These are phyloP conservation scores for Mesoclemmys tuberculata DNA, from an alignment of 2,113 vertebrate species.

Conservation along the genomic window DNA sequence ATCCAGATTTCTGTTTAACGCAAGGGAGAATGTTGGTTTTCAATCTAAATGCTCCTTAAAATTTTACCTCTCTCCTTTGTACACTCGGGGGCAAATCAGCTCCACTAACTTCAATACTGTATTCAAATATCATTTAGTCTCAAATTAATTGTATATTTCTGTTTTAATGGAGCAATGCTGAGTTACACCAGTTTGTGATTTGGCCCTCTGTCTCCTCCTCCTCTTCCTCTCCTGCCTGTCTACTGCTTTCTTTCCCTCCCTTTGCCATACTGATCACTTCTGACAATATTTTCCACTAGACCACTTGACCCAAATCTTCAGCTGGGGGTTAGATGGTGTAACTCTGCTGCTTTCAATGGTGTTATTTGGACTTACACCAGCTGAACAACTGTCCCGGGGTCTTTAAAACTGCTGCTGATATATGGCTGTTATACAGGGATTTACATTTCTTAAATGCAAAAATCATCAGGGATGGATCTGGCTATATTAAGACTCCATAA, in stretches of 20 bases:
- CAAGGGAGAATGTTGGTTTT: not conserved
- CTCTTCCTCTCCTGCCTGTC: not conserved
- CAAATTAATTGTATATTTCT: not conserved
- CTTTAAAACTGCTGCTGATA: not conserved
- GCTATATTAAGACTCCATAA: not conserved
- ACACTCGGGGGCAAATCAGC: not conserved
- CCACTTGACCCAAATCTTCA: accelerated
- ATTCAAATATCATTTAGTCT: not conserved
- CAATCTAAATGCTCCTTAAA: not conserved
- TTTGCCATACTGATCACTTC: not conserved
- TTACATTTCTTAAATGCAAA: not conserved
- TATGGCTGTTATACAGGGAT: not conserved
- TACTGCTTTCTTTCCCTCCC: not conserved
- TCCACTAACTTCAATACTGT: not conserved
- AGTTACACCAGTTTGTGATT: not conserved
- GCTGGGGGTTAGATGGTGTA: not conserved
- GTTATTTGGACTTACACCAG: not conserved
- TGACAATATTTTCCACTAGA: not conserved
- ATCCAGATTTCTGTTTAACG: slow-evolving; percentile 5
- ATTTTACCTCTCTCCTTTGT: not conserved
- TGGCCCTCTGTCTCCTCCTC: not conserved
- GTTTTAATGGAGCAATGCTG: not conserved
- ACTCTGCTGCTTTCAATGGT: accelerated
- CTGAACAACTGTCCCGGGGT: not conserved
- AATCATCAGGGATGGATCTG: not conserved